Base-by-base conservation (phyloP, 2,888 invertebrate genomes). In the Metalampra italica region DNA sequence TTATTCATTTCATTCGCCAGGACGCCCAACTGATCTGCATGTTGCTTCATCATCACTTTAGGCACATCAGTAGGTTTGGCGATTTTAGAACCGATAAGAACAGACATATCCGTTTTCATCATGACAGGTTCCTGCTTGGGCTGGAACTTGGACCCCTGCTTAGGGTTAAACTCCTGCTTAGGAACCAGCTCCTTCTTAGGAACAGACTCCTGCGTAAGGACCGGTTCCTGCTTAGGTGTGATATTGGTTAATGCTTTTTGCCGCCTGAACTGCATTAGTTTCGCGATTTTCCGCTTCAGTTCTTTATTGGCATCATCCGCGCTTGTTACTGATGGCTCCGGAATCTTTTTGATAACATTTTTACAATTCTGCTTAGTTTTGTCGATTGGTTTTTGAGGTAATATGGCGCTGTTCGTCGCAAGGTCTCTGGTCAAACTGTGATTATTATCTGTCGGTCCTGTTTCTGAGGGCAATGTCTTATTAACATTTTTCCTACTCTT, bases 251-350 rank as follows among this genome's bases (percentile, higher is more conserved):
- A 22, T 22, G 41, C 11, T 53, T 68, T 76, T 39, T 72, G 64
- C 29, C 71, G 68, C 45, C 85, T 68, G 53, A 71, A 80, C 37
- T 81, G 73, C 37, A 88, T 56, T 3, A 88, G 64, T 54, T 71
- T 77, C 4, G 69, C 56, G 43, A 88, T 69, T 55, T 70, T 75
- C 13, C 66, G 64, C 50, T 78, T 85, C 0, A 82, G 74, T 2
- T 72, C 66, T 15, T 75, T 71, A 11, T 56, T 56, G n/a, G 62
- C 57, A 0, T 49, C 50, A 22, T 22, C 5, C 22, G 22, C 22
- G 5, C 22, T 3, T 22, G 22, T 22, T n/a, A n/a, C n/a, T 3
- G 22, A 22, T 22, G 22, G 22, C 22, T 22, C 22, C 22, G 22
- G 5, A 22, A 5, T 22, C 22, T 22, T 22, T 22, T 22, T 22